Percentiles rank a stretch among this genome's conserved stretches.
Conservation (phyloP, 2,113 vertebrate genomes). For the Cynoglossus semilaevis region DNA sequence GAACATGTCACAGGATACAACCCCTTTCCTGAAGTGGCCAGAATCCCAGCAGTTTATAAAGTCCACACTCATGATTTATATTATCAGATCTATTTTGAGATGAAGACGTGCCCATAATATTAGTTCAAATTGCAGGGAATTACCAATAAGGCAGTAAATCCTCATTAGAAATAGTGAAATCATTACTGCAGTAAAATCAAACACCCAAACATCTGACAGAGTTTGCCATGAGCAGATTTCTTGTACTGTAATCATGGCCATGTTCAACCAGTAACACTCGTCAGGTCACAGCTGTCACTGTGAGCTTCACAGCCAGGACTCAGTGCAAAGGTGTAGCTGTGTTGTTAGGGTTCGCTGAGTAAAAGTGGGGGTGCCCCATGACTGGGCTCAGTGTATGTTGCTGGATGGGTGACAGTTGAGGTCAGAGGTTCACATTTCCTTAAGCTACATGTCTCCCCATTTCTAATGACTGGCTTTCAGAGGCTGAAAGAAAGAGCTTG, state of each 20-base stretch:
- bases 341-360: conserved; percentile 18
- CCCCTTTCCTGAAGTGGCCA: no score
- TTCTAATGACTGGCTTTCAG: conserved; percentile 31
- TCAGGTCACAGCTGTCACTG: conserved; percentile 18
- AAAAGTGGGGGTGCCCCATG: conserved; percentile 23
- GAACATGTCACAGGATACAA: no score
- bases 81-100: no score
- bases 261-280: conserved; percentile 3
- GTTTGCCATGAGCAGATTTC: background rate
- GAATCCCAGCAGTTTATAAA: no score
- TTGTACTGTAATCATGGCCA: background rate
- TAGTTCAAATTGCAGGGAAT: background rate
- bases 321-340: conserved; percentile 24
- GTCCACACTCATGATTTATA: no score
- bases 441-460: conserved; percentile 40
- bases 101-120: no score
- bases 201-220: background rate
- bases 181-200: background rate
- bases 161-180: background rate
- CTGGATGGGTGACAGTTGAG: conserved; percentile 59
- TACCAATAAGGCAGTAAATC: background rate
- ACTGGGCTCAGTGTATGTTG: conserved; percentile 59
- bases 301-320: conserved; percentile 9
- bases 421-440: conserved; percentile 56
- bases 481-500: conserved; percentile 55